These are phyloP conservation scores for Varanus komodoensis DNA, from an alignment of 2,113 vertebrate species.

Conservation along the genomic window DNA sequence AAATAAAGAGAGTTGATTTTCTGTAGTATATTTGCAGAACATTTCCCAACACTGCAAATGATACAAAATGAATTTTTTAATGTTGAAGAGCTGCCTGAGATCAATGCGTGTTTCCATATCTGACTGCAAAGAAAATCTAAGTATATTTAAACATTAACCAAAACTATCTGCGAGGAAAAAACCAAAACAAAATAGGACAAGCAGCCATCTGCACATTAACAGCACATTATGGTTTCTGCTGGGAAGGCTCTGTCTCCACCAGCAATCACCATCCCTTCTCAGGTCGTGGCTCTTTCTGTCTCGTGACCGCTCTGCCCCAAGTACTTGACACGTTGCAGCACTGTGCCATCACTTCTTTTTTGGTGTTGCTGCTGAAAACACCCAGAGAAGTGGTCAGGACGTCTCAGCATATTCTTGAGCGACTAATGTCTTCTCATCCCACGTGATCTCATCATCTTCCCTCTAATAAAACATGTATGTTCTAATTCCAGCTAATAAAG, in stretches of 20 bases:
- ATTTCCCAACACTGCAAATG: neutral
- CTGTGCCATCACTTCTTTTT: neutral
- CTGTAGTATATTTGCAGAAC: neutral
- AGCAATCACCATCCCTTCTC: conserved; percentile 24
- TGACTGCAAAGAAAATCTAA: conserved; percentile 46
- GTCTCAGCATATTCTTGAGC: neutral
- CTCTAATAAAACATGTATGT: conserved; percentile 60
- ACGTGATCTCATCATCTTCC: conserved; percentile 45
- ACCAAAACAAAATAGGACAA: conserved; percentile 50
- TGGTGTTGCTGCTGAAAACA: neutral
- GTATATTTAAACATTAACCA: conserved; percentile 55
- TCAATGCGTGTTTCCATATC: neutral
- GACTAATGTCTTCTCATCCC: conserved; percentile 27
- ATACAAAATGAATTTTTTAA: neutral
- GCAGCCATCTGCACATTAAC: conserved; percentile 62
- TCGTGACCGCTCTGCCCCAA: conserved; percentile 3
- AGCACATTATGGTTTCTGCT: neutral
- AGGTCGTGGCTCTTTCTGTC: neutral
- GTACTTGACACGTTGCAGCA: neutral
- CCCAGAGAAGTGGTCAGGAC: conserved; percentile 7
- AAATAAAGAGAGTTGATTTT: neutral
- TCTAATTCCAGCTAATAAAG: conserved; percentile 57
- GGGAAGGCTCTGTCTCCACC: conserved; percentile 47
- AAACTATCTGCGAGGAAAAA: conserved; percentile 51
- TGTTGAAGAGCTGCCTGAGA: neutral